Evolutionary conservation across 2,888 invertebrate species (phyloP), one percentile per base, ranked within the genome.

Genomic region (Spisula subtruncata): DNA sequence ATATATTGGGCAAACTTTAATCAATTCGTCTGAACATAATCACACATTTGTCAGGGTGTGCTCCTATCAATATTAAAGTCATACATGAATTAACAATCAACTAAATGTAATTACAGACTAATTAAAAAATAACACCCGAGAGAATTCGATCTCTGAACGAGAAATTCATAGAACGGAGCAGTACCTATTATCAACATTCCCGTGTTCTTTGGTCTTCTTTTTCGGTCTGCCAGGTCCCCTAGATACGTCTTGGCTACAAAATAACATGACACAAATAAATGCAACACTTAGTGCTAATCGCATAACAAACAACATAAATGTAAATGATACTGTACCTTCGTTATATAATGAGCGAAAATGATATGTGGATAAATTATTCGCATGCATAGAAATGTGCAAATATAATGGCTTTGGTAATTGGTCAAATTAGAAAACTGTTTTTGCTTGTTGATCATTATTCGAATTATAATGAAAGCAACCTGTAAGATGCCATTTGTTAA

Each of bases 201-300:
- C 89, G 20, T 60, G 25, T 25, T 91, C 88, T 51, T 87, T 87
- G 32, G 84, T 86, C 66, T 93, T 87, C 83, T 95, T 95, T 80
- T 94, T 94, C 54, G 95, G 95, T 84, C 95, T 81, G 14, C 95
- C 95, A 18, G 95, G 94, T 25, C 95, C 94, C 75, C 85, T 79
- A 20, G 80, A 35, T 51, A 56, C 79, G 25, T 86, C 84, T n/a
- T 18, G 51, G 41, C 84, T 84, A 75, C 32, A 75, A 75, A 12
- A 75, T 18, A 75, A 75, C 5, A 60, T 25, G 16, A 32, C 25
- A 66, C 20, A 25, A n/a, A 66, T 66, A 25, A 25, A 25, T 20
- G 8, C 10, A 0, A 66, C 25, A 66, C n/a, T 25, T 20, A 25
- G 20, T n/a, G 60, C 60, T 66, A 66, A 66, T 66, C 60, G 25